Evolutionary conservation across 1,140 invertebrate genomes (phyloP).

Genomic region (Drosophila nikananu): DNA sequence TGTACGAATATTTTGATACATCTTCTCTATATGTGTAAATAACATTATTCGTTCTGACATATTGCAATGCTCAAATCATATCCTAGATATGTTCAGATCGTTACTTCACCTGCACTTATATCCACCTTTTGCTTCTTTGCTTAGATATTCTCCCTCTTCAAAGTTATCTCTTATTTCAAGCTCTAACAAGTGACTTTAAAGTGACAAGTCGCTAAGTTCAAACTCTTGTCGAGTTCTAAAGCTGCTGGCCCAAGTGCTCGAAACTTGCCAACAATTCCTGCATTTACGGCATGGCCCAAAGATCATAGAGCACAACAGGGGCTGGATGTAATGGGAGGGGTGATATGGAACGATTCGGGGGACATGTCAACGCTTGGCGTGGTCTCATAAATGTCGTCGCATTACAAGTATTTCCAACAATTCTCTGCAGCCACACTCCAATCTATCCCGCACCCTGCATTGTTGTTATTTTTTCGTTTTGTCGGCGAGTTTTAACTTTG

Average conservation of each 20-base stretch:
- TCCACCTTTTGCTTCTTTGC: not conserved
- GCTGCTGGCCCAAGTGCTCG: conserved; percentile 21
- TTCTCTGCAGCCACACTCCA: conserved; percentile 26
- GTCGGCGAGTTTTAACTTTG: conserved; percentile 76
- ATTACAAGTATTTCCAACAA: conserved; percentile 45
- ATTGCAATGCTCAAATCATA: too few species aligned
- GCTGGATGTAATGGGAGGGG: conserved; percentile 21
- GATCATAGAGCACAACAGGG: conserved; percentile 28
- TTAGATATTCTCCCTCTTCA: not conserved
- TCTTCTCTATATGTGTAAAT: not conserved
- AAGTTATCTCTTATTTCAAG: not conserved
- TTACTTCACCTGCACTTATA: too few species aligned
- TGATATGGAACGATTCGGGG: conserved; percentile 28
- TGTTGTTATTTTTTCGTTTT: conserved; percentile 46
- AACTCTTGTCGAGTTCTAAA: conserved; percentile 23
- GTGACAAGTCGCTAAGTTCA: conserved; percentile 1
- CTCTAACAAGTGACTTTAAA: conserved; percentile 6
- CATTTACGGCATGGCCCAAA: conserved; percentile 19
- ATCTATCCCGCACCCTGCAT: conserved; percentile 18
- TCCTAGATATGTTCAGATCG: too few species aligned
- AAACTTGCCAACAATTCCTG: conserved; percentile 14
- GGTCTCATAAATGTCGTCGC: conserved; percentile 59
- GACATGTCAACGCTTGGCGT: conserved; percentile 44
- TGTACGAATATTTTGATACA: too few species aligned
- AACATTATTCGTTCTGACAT: not conserved